Evolutionary conservation across 1,140 invertebrate species (phyloP), one percentile per base, ranked within the genome.

Genomic region (Helicorthomorpha holstii): DNA sequence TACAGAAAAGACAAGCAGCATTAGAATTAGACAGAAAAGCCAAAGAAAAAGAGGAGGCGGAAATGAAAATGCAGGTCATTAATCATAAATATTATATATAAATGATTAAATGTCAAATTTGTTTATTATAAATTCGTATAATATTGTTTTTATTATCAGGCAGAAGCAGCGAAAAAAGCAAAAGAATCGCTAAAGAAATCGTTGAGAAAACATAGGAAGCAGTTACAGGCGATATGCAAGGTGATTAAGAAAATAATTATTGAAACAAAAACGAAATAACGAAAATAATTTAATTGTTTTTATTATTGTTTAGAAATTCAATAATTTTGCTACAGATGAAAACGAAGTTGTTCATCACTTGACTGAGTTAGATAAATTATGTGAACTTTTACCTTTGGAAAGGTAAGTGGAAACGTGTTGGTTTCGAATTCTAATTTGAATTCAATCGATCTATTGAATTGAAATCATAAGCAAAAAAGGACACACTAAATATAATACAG

Each of bases 321-420:
- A 91, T 65, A 95, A 92, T 64, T 96, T 82, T 69, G 75, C 81
- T 24, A 65, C 70, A 38, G 76, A 75, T 61, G 78, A 85, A 24
- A 72, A 78, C 26, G 82, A 92, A 65, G 76, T 71, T 56, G 76
- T 95, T 0, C 70, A 75, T 45, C 78, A 93, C 61, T 87, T 97
- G 81, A 80, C 87, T 46, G 83, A 82, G 48, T 74, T 93, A 2
- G 91, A 96, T 64, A 85, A 84, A 68, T 76, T 96, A 26, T 91
- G 87, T 66, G 87, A 93, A 66, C 68, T 80, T 3, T 73, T 91
- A 25, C 79, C 65, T 29, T 51, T 73, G 1, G 53, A 61, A 4
- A 58, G 67, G 60, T 61, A 61, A 53, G 38, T 46, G 12, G 14
- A 7, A 7, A 49, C 25, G 14, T 10, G 10, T 43, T 12, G 14